Percentiles rank a stretch among this genome's conserved stretches.
Evolutionary conservation across 2,888 invertebrate species (phyloP).

Genomic region (Protophormia terraenovae): DNA sequence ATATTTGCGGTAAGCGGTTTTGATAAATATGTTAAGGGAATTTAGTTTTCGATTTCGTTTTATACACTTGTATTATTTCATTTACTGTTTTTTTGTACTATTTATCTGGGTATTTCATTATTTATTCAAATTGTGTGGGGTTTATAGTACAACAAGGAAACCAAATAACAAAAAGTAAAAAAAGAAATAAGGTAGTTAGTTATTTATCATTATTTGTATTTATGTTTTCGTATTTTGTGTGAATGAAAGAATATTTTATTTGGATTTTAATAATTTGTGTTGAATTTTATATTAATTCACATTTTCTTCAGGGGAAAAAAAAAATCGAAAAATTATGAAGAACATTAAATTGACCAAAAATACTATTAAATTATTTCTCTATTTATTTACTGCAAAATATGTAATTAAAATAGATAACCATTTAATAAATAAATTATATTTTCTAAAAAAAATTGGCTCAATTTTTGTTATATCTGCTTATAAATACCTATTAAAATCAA

Average conservation of each 20-base stretch:
- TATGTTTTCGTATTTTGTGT: neutral
- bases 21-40: constrained; percentile 64
- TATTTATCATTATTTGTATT: constrained; percentile 55
- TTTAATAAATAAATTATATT: no score
- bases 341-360: no score
- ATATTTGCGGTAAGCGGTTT: constrained; percentile 53
- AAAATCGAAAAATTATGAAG: no score
- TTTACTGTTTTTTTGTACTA: neutral
- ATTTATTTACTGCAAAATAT: no score
- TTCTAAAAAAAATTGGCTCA: no score
- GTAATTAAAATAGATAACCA: no score
- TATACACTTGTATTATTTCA: neutral
- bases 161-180: neutral
- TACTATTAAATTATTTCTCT: no score
- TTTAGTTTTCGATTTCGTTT: constrained; percentile 49
- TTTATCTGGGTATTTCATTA: constrained; percentile 37
- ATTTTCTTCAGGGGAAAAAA: no score
- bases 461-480: no score
- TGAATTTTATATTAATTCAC: no score
- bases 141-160: neutral
- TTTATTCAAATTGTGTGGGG: constrained; percentile 60
- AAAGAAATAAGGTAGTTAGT: neutral
- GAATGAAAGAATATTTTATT: neutral
- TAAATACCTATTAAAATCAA: no score
- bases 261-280: neutral